phyloP scores from a whole-genome alignment of 2,888 invertebrate species.

The Cecidostiba fungosa region DNA sequence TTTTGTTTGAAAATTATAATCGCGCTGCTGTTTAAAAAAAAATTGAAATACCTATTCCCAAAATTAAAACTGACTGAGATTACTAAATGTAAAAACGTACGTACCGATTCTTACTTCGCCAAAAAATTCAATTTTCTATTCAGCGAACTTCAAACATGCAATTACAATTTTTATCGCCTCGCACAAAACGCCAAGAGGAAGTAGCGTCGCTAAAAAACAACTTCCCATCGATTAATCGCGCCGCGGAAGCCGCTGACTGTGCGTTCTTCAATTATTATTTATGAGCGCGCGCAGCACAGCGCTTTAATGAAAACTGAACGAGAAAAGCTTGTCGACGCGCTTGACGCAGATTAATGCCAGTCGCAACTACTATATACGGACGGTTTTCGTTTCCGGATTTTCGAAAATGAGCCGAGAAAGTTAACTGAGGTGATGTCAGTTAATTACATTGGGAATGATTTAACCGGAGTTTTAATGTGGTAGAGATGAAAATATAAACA shows the following conservation, averaged over 20 bases:
- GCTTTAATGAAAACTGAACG: conserved; percentile 40
- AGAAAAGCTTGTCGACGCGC: conserved; percentile 15
- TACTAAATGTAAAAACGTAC: background rate
- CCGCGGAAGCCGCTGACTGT: background rate
- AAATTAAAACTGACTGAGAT: no score
- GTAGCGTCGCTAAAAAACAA: background rate
- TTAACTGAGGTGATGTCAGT: background rate
- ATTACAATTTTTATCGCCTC: background rate
- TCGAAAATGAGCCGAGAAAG: background rate
- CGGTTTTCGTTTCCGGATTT: background rate
- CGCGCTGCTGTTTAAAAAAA: no score
- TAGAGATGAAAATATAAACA: no score
- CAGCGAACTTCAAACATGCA: background rate
- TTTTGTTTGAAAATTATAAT: background rate
- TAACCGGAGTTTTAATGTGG: no score
- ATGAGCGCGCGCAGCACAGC: conserved; percentile 8
- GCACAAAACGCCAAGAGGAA: background rate
- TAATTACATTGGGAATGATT: background rate
- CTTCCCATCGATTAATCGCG: conserved; percentile 7
- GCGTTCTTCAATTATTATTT: conserved; percentile 49
- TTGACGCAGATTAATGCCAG: conserved; percentile 5
- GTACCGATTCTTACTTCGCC: no score
- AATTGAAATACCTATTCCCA: no score
- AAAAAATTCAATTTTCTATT: background rate
- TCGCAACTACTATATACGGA: background rate